A percentile compares a stretch with the other conserved stretches of the same genome.
Conservation (phyloP, 2,888 invertebrate species). For the Omphaloscelis lunosa region DNA sequence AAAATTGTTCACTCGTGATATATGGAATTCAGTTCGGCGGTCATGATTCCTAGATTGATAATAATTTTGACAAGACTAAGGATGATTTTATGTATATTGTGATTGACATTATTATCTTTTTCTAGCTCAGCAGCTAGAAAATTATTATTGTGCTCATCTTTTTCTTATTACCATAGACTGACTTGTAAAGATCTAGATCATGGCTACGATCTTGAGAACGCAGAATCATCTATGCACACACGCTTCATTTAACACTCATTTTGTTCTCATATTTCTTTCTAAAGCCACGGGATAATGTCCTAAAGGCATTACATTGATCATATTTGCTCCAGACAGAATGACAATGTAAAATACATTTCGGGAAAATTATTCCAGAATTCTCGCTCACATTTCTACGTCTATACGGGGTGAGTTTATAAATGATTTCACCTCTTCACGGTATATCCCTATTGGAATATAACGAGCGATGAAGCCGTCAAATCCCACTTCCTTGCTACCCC, state of each 20-base stretch:
- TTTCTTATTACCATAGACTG: conserved; percentile 50
- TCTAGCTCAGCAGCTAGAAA: conserved; percentile 2
- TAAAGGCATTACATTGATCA: background rate
- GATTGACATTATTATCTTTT: background rate
- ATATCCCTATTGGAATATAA: background rate
- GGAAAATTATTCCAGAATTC: conserved; percentile 3
- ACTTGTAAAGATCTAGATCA: conserved; percentile 59
- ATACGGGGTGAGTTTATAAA: background rate
- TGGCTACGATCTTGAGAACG: conserved; percentile 52
- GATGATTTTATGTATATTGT: background rate
- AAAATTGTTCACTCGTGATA: background rate
- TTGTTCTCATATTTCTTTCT: conserved; percentile 53
- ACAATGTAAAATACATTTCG: conserved; percentile 4
- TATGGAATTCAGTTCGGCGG: background rate
- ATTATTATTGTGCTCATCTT: conserved; percentile 40
- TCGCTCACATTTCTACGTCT: background rate
- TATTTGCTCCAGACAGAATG: background rate
- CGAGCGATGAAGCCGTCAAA: background rate
- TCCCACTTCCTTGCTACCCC: background rate
- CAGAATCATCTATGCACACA: conserved; percentile 56
- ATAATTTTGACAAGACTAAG: background rate
- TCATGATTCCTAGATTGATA: conserved; percentile 3
- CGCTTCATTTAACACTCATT: conserved; percentile 50
- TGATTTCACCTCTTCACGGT: background rate
- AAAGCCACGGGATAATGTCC: background rate